These are phyloP conservation scores for Uria aalge DNA, from an alignment of 2,113 vertebrate species.

Conservation along the genomic window DNA sequence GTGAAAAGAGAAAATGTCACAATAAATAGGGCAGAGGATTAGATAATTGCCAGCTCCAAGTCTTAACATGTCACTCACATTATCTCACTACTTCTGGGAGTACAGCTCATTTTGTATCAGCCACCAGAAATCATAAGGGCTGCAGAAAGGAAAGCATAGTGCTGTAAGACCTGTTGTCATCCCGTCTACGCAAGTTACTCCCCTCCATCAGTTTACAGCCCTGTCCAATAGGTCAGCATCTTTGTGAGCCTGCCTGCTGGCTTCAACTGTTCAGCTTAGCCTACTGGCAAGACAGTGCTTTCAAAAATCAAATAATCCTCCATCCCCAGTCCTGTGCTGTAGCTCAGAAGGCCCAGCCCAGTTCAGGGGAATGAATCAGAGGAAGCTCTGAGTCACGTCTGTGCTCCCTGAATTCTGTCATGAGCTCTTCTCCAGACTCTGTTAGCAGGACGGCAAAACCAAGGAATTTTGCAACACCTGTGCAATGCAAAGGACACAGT, in stretches of 20 bases:
- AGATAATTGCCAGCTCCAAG: constrained; percentile 17
- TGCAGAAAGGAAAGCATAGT: background rate
- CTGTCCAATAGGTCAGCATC: background rate
- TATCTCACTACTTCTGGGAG: background rate
- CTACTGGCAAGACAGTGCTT: background rate
- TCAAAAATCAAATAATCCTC: background rate
- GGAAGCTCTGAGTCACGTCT: background rate
- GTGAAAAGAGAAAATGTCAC: constrained; percentile 24
- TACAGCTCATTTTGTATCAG: background rate
- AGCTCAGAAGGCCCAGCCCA: background rate
- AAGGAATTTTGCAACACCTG: background rate
- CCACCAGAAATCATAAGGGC: background rate
- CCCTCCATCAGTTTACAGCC: background rate
- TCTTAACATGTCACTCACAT: background rate
- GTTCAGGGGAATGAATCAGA: background rate
- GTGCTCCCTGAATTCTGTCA: background rate
- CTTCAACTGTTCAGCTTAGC: background rate
- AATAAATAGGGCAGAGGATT: constrained; percentile 13
- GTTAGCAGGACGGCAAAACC: background rate
- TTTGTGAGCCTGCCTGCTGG: background rate
- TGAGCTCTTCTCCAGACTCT: background rate
- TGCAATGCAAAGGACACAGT: background rate
- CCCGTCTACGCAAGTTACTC: background rate
- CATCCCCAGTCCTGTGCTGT: background rate
- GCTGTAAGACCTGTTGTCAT: background rate